These are phyloP conservation scores for Polydrusus tereticollis DNA, from an alignment of 2,888 invertebrate genomes.

Conservation along the genomic window DNA sequence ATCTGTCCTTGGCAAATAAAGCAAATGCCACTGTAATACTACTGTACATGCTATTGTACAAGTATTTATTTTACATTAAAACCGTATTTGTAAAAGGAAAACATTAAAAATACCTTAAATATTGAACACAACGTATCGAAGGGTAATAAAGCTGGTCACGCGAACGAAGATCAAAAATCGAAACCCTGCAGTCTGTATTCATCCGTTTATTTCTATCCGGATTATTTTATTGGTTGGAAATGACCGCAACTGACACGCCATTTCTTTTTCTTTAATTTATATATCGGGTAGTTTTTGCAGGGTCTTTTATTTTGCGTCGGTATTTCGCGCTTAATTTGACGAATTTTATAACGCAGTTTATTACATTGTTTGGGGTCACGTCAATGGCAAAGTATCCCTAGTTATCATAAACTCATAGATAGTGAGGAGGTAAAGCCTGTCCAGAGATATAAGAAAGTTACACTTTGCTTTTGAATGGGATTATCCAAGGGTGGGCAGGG, in stretches of 20 bases:
- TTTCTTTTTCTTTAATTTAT: not conserved
- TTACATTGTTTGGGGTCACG: no score
- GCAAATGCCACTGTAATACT: no score
- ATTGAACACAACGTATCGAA: not conserved
- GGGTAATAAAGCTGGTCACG: not conserved
- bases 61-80: no score
- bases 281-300: not conserved
- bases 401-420: no score
- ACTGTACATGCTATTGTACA: no score
- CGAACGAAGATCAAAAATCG: constrained; percentile 9
- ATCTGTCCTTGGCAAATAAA: no score
- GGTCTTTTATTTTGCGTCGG: not conserved
- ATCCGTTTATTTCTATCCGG: not conserved
- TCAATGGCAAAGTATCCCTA: no score
- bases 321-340: not conserved
- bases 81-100: no score
- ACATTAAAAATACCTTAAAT: not conserved
- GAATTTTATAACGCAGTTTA: not conserved
- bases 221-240: constrained; percentile 30
- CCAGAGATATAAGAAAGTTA: no score
- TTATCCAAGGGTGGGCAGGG: no score
- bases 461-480: no score
- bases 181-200: constrained; percentile 1
- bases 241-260: constrained; percentile 22
- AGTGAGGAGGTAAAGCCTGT: no score